A percentile compares a stretch with the other conserved stretches of the same genome.
Conservation (phyloP, 2,888 invertebrate species). For the Torymus aiolomorphi region DNA sequence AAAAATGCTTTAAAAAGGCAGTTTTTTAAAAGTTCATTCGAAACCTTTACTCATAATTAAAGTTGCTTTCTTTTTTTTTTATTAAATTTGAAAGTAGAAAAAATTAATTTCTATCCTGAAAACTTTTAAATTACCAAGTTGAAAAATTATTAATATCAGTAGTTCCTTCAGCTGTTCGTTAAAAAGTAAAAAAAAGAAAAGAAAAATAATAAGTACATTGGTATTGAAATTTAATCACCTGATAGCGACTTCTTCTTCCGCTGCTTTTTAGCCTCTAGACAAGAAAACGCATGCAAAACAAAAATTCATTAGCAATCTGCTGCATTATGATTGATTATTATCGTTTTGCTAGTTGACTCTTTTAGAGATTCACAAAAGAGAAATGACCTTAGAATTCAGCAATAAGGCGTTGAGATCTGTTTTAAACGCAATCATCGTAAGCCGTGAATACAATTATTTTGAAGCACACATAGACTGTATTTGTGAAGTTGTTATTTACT, state of each 20-base stretch:
- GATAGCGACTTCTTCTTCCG: slow-evolving; percentile 93
- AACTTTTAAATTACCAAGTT: slow-evolving; percentile 51
- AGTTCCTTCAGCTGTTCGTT: slow-evolving; percentile 57
- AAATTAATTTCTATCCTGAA: slow-evolving; percentile 48
- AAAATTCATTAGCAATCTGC: slow-evolving; percentile 73
- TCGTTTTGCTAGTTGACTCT: slow-evolving; percentile 49
- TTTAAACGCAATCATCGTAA: neutral
- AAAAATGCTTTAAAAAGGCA: slow-evolving; percentile 20
- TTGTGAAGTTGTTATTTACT: slow-evolving; percentile 26
- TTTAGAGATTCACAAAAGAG: slow-evolving; percentile 46
- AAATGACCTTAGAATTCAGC: slow-evolving; percentile 39
- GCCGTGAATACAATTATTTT: neutral
- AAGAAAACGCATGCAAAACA: slow-evolving; percentile 75
- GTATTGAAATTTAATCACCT: slow-evolving; percentile 81
- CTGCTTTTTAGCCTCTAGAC: slow-evolving; percentile 94
- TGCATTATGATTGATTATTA: slow-evolving; percentile 55
- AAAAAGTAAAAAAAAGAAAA: slow-evolving; percentile 49
- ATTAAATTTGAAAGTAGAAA: slow-evolving; percentile 52
- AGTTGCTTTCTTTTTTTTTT: slow-evolving; percentile 41
- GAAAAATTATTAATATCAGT: slow-evolving; percentile 54
- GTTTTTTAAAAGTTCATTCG: slow-evolving; percentile 39
- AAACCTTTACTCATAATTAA: slow-evolving; percentile 41
- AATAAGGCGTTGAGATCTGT: slow-evolving; percentile 31
- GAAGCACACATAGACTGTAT: too few species aligned
- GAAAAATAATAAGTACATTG: slow-evolving; percentile 44